These are phyloP conservation scores for Apaloderma vittatum DNA, from an alignment of 2,113 vertebrate species.

Conservation along the genomic window DNA sequence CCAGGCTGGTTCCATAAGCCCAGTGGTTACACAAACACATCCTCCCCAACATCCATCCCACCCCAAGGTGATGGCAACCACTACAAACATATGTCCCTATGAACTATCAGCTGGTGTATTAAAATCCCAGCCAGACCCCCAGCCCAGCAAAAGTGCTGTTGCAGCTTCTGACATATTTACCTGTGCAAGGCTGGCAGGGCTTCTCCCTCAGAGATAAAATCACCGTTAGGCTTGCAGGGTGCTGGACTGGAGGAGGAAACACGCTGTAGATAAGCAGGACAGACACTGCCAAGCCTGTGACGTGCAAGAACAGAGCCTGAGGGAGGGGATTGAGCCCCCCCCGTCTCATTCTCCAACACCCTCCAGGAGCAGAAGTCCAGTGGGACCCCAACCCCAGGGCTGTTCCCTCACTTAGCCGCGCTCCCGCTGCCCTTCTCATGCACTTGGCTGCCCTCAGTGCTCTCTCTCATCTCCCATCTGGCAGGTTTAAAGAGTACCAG, in stretches of 20 bases:
- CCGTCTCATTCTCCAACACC: not conserved
- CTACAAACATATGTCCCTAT: not conserved
- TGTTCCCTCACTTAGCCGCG: not conserved
- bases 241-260: not conserved
- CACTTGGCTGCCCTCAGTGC: not conserved
- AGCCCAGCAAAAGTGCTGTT: not conserved
- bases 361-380: not conserved
- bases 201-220: not conserved
- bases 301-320: not conserved
- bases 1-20: not conserved
- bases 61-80: not conserved
- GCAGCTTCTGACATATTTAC: not conserved
- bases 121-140: not conserved
- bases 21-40: not conserved
- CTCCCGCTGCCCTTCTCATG: not conserved
- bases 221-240: not conserved
- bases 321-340: not conserved
- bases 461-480: not conserved
- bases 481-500: constrained; percentile 74
- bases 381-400: rapidly evolving
- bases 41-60: not conserved
- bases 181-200: not conserved
- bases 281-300: not conserved
- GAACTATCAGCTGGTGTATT: not conserved
- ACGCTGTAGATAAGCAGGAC: not conserved